Conservation (phyloP, 1,140 invertebrate genomes). For the Phymastichus coffea region DNA sequence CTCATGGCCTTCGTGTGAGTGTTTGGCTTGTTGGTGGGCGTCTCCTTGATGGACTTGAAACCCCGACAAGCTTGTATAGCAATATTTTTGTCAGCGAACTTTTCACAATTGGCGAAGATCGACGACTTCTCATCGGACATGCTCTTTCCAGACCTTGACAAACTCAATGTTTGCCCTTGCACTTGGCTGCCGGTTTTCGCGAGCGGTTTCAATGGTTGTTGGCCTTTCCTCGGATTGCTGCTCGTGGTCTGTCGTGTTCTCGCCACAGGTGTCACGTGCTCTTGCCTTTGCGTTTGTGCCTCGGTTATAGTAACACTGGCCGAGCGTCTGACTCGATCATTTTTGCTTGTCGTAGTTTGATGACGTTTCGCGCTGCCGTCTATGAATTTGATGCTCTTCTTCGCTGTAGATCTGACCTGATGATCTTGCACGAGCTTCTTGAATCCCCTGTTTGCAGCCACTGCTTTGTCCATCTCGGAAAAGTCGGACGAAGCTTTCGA, state of each 20-base stretch:
- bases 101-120: neutral
- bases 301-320: too few species aligned
- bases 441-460: neutral
- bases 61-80: neutral
- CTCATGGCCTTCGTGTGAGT: neutral
- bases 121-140: neutral
- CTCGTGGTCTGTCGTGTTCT: too few species aligned
- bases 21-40: neutral
- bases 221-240: neutral
- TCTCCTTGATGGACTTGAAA: neutral
- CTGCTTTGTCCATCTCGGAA: conserved; percentile 11
- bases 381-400: neutral
- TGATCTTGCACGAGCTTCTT: conserved; percentile 8
- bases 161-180: neutral
- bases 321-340: neutral
- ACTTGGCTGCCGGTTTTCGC: neutral
- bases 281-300: too few species aligned
- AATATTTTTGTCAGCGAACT: neutral
- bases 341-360: neutral
- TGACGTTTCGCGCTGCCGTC: neutral
- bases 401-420: neutral
- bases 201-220: neutral
- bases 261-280: too few species aligned
- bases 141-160: neutral
- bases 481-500: conserved; percentile 12